A percentile compares a stretch with the other conserved stretches of the same genome.
Evolutionary conservation across 1,140 invertebrate genomes (phyloP).

Genomic region (Aphidius gifuensis): DNA sequence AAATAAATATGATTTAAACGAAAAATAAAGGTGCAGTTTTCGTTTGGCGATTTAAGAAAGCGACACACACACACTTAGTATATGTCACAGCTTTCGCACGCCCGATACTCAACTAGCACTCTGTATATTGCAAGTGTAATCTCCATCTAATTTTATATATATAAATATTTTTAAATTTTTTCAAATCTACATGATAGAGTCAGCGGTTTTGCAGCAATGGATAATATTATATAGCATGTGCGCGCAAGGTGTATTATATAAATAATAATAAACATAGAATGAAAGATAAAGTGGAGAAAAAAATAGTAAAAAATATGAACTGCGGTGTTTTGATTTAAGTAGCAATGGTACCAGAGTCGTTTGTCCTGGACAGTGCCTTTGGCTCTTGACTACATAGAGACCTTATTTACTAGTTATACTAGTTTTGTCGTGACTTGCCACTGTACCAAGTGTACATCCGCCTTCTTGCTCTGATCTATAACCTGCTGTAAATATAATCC

Average conservation of each 20-base stretch:
- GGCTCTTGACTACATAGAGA: neutral
- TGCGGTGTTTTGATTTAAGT: no score
- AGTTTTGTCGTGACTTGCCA: conserved; percentile 15
- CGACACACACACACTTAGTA: conserved; percentile 42
- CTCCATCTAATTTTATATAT: neutral
- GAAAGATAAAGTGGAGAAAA: no score
- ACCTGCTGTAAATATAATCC: no score
- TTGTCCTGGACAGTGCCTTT: conserved; percentile 11
- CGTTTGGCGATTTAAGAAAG: conserved; percentile 50
- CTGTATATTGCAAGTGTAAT: neutral
- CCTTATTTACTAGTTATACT: no score
- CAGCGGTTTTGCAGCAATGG: no score
- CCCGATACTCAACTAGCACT: conserved; percentile 26
- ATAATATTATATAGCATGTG: no score
- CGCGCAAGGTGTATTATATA: no score
- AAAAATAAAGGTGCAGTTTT: conserved; percentile 9
- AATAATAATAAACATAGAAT: no score
- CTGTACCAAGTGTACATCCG: conserved; percentile 27
- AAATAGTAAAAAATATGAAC: no score
- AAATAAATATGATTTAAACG: neutral
- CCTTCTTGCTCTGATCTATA: conserved; percentile 2
- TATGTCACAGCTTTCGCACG: conserved; percentile 57
- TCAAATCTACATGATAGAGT: no score
- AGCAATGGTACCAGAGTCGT: neutral
- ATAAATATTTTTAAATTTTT: no score